Base-by-base conservation (phyloP, 2,888 invertebrate genomes). In the Tetheella fluctuosa region DNA sequence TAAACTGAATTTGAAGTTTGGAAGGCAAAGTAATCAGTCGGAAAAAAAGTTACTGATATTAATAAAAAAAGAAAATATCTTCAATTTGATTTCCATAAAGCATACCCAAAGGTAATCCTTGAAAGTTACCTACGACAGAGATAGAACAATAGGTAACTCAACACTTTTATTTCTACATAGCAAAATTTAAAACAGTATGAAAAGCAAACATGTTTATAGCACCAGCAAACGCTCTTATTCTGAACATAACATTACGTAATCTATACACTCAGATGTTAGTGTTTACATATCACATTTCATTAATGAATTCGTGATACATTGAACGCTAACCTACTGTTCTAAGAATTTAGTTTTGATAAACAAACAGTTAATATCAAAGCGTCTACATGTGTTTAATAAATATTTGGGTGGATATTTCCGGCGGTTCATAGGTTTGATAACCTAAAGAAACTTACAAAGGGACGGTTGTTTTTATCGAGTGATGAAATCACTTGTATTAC, bases 231-330 rank as follows among this genome's bases (percentile, higher is more conserved):
- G 37, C 37, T 37, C 3, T 15, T 39, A 39, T 39, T n/a, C 39
- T n/a, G 39, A 39, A 5, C 39, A n/a, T n/a, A 6, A 10, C 39
- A 34, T 39, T 10, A 39, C 39, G 15, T 37, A 37, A 34, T 13
- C 1, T 39, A 65, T 64, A 59, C 63, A 60, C 64, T 66, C 63
- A 62, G 68, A 60, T 62, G 63, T 59, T 25, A 61, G 13, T 80
- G 74, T 78, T 80, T 77, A 80, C 73, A 76, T 74, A 79, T 81
- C 77, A 65, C 58, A 65, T 80, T 74, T 76, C 77, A 76, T 73
- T 13, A 55, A 28, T 30, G 20, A n/a, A 55, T 55, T 55, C 55
- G 23, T 20, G 23, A 15, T 37, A 55, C 30, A 34, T 13, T 34
- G 37, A 55, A 34, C 13, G 34, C 17, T 25, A 17, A 72, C 65